Evolutionary conservation across 1,140 invertebrate species (phyloP).

Genomic region (Araneus ventricosus): DNA sequence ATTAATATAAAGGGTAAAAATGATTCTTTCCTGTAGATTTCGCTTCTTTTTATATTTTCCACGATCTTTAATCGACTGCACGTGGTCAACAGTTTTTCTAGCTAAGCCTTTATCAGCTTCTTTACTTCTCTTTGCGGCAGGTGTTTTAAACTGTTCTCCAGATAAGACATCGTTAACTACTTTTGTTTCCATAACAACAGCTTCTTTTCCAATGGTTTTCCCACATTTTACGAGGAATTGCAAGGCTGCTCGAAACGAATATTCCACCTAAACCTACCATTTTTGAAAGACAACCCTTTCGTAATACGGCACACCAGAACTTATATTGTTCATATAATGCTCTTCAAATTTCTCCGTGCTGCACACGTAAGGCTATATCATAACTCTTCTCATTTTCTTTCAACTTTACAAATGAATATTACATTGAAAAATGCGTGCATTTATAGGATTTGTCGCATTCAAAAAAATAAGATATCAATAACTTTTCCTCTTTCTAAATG

Average conservation of each 20-base stretch:
- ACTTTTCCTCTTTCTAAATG: constrained; percentile 57
- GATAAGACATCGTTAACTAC: constrained; percentile 9
- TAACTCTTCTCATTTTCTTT: neutral
- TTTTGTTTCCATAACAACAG: neutral
- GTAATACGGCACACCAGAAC: constrained; percentile 20
- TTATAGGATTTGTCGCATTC: constrained; percentile 47
- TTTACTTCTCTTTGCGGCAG: too few species aligned
- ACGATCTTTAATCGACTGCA: neutral
- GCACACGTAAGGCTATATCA: constrained; percentile 16
- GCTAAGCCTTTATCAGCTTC: constrained; percentile 12
- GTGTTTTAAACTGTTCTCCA: constrained; percentile 20
- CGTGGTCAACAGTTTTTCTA: neutral
- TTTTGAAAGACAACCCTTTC: neutral
- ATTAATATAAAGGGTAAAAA: too few species aligned
- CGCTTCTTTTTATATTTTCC: constrained; percentile 63
- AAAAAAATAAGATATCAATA: neutral
- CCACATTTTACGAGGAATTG: constrained; percentile 34
- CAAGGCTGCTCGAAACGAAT: constrained; percentile 32
- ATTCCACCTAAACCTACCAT: constrained; percentile 23
- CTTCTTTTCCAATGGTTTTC: constrained; percentile 43
- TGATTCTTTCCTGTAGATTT: neutral
- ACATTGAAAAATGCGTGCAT: neutral
- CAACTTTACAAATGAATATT: too few species aligned
- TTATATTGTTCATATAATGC: neutral
- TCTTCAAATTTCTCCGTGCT: too few species aligned